phyloP scores from a whole-genome alignment of 2,888 invertebrate species.

The Automeris io region DNA sequence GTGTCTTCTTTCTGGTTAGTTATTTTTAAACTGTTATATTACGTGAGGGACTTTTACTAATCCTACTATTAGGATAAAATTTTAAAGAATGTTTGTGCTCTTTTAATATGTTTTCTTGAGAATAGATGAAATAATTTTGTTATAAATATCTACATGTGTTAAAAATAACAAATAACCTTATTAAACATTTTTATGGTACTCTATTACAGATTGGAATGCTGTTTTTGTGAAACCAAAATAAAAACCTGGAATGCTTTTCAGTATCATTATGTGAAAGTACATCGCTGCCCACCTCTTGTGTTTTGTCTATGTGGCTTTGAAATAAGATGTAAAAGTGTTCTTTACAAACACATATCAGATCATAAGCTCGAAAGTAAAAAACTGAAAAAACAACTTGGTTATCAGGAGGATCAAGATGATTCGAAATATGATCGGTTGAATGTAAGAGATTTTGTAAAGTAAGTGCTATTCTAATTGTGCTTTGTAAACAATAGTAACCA shows the following conservation, averaged over 20 bases:
- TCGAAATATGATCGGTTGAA: conserved; percentile 44
- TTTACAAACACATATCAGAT: conserved; percentile 61
- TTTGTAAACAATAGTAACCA: background rate
- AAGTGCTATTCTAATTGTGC: conserved; percentile 19
- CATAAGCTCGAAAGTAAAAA: conserved; percentile 52
- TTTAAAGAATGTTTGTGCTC: no score
- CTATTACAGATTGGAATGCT: conserved; percentile 47
- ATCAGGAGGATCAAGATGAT: conserved; percentile 33
- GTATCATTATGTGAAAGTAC: conserved; percentile 42
- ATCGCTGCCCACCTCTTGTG: conserved; percentile 48
- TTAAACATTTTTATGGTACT: conserved; percentile 5
- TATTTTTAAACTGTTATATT: no score
- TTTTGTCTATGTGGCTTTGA: conserved; percentile 58
- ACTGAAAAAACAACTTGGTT: conserved; percentile 31
- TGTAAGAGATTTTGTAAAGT: conserved; percentile 61
- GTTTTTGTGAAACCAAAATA: conserved; percentile 42
- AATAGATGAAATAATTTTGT: no score
- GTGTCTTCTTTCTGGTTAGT: no score
- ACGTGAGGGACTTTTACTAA: no score
- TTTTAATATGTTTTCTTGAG: no score
- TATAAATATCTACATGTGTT: background rate
- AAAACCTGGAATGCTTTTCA: conserved; percentile 50
- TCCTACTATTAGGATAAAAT: no score
- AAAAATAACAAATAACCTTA: no score
- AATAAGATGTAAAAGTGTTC: conserved; percentile 53